Percentiles rank a stretch among this genome's conserved stretches.
These are phyloP conservation scores for Aporrectodea caliginosa DNA, from an alignment of 1,140 invertebrate genomes.

Conservation along the genomic window DNA sequence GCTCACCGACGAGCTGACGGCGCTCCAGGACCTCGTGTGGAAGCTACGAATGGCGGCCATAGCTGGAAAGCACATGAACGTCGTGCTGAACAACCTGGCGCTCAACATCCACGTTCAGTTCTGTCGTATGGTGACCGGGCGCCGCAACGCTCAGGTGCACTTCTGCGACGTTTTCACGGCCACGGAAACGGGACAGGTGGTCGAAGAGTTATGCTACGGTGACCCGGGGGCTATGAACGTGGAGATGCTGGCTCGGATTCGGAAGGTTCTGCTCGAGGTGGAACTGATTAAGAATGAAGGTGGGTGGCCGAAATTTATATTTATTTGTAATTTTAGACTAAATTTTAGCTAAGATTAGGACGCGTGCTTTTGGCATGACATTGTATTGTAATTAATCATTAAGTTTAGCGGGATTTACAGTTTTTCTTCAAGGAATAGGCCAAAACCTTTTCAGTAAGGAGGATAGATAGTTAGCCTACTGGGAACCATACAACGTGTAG, in stretches of 20 bases:
- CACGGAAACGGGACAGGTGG: background rate
- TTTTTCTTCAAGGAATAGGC: too few relatives aligned
- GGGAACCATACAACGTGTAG: too few relatives aligned
- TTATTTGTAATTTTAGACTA: too few relatives aligned
- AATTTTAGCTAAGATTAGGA: too few relatives aligned
- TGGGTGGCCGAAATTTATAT: too few relatives aligned
- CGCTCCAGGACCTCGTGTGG: background rate
- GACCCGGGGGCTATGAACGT: background rate
- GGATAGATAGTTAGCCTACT: too few relatives aligned
- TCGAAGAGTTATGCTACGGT: background rate
- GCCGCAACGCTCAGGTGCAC: background rate
- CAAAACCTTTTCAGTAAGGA: too few relatives aligned
- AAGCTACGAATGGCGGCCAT: background rate
- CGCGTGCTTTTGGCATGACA: too few relatives aligned
- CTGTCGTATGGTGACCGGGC: background rate
- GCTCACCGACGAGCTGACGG: background rate
- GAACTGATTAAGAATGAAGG: background rate
- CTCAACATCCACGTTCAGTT: background rate
- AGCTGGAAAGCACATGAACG: background rate
- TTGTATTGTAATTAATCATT: too few relatives aligned
- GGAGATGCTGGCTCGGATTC: background rate
- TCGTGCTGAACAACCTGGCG: background rate
- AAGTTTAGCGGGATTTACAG: too few relatives aligned
- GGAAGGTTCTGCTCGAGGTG: background rate
- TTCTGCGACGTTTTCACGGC: background rate